Evolutionary conservation across 2,113 vertebrate species (phyloP).

Genomic region (Labeo rohita): DNA sequence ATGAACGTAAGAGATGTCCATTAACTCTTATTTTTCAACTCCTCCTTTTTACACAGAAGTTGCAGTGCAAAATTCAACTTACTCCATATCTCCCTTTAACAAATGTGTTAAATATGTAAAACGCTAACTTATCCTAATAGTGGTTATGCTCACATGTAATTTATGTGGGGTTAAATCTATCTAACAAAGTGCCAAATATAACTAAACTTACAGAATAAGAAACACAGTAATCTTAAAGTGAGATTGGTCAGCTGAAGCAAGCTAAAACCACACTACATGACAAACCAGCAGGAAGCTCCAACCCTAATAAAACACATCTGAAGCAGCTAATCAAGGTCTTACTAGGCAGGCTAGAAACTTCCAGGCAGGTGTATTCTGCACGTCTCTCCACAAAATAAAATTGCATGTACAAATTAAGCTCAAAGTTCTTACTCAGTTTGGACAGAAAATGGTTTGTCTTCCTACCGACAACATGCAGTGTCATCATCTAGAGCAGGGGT

Average conservation of each 20-base stretch:
- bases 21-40: not conserved
- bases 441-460: not conserved
- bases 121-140: not conserved
- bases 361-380: not conserved
- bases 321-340: too few species aligned
- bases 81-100: not conserved
- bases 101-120: not conserved
- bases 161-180: not conserved
- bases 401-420: not conserved
- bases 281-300: too few species aligned
- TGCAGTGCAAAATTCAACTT: not conserved
- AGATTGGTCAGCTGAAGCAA: not conserved
- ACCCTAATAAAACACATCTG: too few species aligned
- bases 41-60: not conserved
- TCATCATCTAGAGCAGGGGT: not conserved
- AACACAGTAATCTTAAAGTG: not conserved
- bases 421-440: not conserved
- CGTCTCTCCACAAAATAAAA: not conserved
- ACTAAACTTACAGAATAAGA: not conserved
- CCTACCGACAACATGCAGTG: not conserved
- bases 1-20: not conserved
- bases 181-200: constrained; percentile 2
- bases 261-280: not conserved
- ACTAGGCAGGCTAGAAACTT: not conserved
- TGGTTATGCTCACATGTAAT: constrained; percentile 6